Conservation (phyloP, 1,140 invertebrate genomes). For the Coenobita brevimanus region DNA sequence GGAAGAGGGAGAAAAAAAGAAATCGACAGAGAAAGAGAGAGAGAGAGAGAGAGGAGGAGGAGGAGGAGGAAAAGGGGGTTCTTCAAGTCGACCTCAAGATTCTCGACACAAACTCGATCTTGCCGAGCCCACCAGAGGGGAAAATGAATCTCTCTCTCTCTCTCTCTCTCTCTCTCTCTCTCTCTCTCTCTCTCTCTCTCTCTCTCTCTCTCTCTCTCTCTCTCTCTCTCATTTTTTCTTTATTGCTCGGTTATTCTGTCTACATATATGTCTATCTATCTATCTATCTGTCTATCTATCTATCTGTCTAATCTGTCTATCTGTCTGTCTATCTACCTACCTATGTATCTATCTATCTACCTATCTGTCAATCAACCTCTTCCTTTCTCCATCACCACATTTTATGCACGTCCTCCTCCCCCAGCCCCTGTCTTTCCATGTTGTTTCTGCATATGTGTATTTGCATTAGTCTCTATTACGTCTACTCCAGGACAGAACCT, state of each 20-base stretch:
- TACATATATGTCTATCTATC: background rate
- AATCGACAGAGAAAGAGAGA: too few relatives aligned
- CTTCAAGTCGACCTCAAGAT: background rate
- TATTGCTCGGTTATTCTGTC: background rate
- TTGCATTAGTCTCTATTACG: too few relatives aligned
- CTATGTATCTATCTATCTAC: too few relatives aligned
- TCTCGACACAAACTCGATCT: constrained; percentile 32
- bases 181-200: background rate
- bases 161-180: background rate
- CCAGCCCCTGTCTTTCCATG: too few relatives aligned
- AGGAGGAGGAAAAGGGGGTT: too few relatives aligned
- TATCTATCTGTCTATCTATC: constrained; percentile 3
- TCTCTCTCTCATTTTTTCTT: background rate
- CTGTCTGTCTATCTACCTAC: background rate
- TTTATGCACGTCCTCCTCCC: too few relatives aligned
- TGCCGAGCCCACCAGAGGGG: background rate
- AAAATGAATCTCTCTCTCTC: background rate
- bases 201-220: background rate
- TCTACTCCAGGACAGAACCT: too few relatives aligned
- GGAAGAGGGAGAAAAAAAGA: too few relatives aligned
- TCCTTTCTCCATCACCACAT: too few relatives aligned
- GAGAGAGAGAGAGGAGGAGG: too few relatives aligned
- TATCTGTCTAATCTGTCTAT: background rate
- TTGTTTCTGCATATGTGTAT: too few relatives aligned
- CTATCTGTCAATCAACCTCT: too few relatives aligned